Evolutionary conservation across 2,113 vertebrate species (phyloP).

Genomic region (Periophthalmodon schlosseri): DNA sequence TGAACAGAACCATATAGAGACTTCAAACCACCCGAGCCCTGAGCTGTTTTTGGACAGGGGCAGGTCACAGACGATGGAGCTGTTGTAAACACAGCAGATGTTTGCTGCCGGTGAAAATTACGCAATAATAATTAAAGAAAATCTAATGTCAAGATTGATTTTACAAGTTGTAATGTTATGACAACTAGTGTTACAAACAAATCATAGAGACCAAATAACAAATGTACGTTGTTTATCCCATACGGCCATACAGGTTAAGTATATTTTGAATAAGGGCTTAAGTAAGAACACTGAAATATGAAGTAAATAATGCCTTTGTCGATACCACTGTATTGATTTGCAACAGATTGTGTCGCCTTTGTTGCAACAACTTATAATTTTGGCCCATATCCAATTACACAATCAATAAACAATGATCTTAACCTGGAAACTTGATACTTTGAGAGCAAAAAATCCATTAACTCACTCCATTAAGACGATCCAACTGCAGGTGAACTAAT

Average conservation of each 20-base stretch:
- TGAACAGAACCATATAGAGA: slow-evolving; percentile 44
- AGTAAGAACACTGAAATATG: neutral
- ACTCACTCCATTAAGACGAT: slow-evolving; percentile 41
- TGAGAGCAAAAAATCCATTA: slow-evolving; percentile 4
- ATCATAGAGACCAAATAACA: no score
- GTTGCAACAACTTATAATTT: slow-evolving; percentile 2
- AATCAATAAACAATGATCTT: slow-evolving; percentile 42
- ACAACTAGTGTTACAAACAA: no score
- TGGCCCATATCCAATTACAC: slow-evolving; percentile 25
- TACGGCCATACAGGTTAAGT: no score
- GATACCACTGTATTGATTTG: neutral
- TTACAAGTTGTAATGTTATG: neutral
- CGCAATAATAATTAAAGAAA: neutral
- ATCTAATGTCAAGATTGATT: neutral
- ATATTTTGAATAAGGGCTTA: no score
- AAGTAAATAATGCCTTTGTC: neutral
- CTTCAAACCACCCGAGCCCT: slow-evolving; percentile 39
- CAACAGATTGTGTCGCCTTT: neutral
- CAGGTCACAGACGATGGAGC: slow-evolving; percentile 43
- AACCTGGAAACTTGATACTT: slow-evolving; percentile 24
- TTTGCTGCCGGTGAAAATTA: neutral
- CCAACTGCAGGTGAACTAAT: neutral
- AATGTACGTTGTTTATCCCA: no score
- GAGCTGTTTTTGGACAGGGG: slow-evolving; percentile 49
- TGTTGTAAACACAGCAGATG: slow-evolving; percentile 4